phyloP scores from a whole-genome alignment of 2,113 vertebrate genomes.

The Hypomesus transpacificus region DNA sequence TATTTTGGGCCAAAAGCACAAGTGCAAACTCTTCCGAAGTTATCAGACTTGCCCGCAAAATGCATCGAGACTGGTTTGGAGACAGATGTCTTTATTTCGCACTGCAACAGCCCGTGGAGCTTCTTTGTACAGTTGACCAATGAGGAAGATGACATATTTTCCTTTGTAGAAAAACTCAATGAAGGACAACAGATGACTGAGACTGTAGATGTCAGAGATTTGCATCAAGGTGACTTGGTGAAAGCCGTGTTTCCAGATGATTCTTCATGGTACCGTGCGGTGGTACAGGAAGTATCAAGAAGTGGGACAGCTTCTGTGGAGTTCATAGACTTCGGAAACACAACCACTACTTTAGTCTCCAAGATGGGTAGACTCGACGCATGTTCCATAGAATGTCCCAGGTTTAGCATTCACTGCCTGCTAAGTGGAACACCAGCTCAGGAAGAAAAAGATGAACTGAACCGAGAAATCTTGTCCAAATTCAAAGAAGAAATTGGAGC shows the following conservation, averaged over 20 bases:
- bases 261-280: conserved; percentile 82
- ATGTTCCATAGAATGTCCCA: conserved; percentile 54
- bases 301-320: conserved; percentile 64
- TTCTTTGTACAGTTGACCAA: conserved; percentile 83
- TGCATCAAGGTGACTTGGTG: conserved; percentile 77
- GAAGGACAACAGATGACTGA: conserved; percentile 28
- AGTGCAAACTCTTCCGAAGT: conserved; percentile 50
- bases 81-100: conserved; percentile 78
- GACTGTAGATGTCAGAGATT: conserved; percentile 37
- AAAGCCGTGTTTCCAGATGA: conserved; percentile 83
- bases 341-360: conserved; percentile 59
- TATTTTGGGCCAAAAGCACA: conserved; percentile 3
- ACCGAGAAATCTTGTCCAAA: conserved; percentile 43
- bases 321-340: conserved; percentile 90
- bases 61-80: conserved; percentile 67
- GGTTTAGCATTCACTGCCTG: conserved; percentile 71
- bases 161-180: conserved; percentile 79
- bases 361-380: conserved; percentile 60
- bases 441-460: conserved; percentile 15
- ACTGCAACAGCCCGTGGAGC: conserved; percentile 76
- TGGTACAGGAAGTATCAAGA: conserved; percentile 65
- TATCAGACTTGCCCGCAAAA: conserved; percentile 69
- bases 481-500: conserved; percentile 70
- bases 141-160: conserved; percentile 74
- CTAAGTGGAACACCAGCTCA: conserved; percentile 50